Conservation (phyloP, 2,113 vertebrate species). For the Recurvirostra avosetta region DNA sequence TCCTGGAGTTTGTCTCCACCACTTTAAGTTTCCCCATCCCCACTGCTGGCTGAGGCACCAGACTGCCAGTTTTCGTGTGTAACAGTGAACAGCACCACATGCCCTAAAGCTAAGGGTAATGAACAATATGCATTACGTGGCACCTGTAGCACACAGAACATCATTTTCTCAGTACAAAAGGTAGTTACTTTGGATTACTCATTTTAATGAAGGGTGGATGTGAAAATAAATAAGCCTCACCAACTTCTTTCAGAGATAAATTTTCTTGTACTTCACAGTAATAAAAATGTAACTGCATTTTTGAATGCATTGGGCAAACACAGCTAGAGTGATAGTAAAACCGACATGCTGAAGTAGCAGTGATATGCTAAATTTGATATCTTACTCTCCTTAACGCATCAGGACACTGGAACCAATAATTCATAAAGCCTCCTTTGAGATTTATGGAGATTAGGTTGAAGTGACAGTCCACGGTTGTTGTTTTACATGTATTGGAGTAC, state of each 20-base stretch:
- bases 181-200: background rate
- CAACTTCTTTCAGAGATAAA: background rate
- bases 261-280: background rate
- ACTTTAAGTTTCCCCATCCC: background rate
- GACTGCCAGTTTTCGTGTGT: background rate
- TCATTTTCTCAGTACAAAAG: background rate
- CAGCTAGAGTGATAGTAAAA: background rate
- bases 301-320: background rate
- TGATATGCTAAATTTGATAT: constrained; percentile 36
- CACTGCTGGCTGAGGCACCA: background rate
- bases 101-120: background rate
- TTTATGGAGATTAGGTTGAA: background rate
- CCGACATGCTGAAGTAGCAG: constrained; percentile 14
- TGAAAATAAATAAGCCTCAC: background rate
- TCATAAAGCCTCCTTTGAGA: constrained; percentile 33
- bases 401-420: constrained; percentile 33
- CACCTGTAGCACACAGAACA: background rate
- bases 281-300: background rate
- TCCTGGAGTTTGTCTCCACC: background rate
- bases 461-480: background rate
- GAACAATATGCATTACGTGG: background rate
- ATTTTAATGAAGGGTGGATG: background rate
- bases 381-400: background rate
- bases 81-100: background rate
- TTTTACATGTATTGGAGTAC: background rate